Conservation (phyloP, 2,113 vertebrate species). For the Trachemys scripta region DNA sequence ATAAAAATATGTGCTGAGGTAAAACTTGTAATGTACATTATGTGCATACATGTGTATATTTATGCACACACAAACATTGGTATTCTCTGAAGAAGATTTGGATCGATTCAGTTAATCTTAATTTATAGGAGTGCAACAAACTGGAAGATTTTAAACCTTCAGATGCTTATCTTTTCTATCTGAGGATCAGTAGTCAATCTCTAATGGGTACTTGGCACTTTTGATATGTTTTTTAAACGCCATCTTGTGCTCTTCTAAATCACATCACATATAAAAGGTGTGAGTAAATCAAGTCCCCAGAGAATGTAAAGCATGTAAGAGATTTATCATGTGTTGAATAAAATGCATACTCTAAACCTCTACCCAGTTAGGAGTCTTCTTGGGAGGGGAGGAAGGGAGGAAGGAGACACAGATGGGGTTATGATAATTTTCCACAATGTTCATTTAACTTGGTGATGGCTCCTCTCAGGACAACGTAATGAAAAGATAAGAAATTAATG, state of each 20-base stretch:
- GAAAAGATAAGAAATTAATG: conserved; percentile 75
- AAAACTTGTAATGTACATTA: not conserved
- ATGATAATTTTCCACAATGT: conserved; percentile 61
- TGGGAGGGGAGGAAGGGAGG: conserved; percentile 10
- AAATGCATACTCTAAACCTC: not conserved
- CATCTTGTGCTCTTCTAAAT: not conserved
- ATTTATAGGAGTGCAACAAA: not conserved
- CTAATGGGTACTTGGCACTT: not conserved
- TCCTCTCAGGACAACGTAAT: conserved; percentile 66
- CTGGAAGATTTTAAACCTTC: not conserved
- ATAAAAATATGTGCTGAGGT: conserved; percentile 37
- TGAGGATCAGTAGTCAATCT: not conserved
- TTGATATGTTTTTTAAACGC: not conserved
- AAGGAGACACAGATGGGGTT: conserved; percentile 36
- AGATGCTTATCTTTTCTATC: not conserved
- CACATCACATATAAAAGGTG: not conserved
- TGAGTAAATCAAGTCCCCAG: conserved; percentile 18
- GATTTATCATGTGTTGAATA: conserved; percentile 13
- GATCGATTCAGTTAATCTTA: not conserved
- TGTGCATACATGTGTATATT: not conserved
- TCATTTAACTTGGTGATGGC: conserved; percentile 72
- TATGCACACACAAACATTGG: not conserved
- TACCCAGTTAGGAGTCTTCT: not conserved
- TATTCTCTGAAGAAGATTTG: not conserved
- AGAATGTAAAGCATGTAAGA: not conserved